phyloP scores from a whole-genome alignment of 2,888 invertebrate genomes.

The Cantharis nigra region DNA sequence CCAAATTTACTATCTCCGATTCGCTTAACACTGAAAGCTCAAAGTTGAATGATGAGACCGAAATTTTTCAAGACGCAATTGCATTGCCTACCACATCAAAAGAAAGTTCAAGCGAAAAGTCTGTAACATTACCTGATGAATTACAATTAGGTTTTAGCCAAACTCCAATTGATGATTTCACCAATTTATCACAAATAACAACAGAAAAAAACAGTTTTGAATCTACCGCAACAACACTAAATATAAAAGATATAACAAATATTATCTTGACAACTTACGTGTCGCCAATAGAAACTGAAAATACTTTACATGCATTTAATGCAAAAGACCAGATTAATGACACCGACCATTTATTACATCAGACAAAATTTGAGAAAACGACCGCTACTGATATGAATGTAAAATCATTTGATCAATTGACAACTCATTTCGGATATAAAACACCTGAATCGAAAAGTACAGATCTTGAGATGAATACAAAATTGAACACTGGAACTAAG shows the following conservation, averaged over 20 bases:
- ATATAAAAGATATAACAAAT: background rate
- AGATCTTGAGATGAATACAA: background rate
- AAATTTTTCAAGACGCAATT: background rate
- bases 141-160: background rate
- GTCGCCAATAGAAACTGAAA: too few relatives aligned
- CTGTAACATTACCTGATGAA: background rate
- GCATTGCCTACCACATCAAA: background rate
- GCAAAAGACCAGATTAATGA: background rate
- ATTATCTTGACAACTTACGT: too few relatives aligned
- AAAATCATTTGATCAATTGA: background rate
- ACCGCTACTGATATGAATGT: background rate
- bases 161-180: background rate
- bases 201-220: background rate
- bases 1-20: background rate
- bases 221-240: background rate
- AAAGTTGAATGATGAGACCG: too few relatives aligned
- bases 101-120: too few relatives aligned
- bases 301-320: too few relatives aligned
- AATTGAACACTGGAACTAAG: background rate
- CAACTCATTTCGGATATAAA: background rate
- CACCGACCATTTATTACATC: background rate
- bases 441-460: background rate
- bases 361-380: background rate
- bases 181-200: background rate
- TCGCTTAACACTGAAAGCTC: background rate